Conservation (phyloP, 2,797 vertebrate genomes). For the Ctenopoma multispine region DNA sequence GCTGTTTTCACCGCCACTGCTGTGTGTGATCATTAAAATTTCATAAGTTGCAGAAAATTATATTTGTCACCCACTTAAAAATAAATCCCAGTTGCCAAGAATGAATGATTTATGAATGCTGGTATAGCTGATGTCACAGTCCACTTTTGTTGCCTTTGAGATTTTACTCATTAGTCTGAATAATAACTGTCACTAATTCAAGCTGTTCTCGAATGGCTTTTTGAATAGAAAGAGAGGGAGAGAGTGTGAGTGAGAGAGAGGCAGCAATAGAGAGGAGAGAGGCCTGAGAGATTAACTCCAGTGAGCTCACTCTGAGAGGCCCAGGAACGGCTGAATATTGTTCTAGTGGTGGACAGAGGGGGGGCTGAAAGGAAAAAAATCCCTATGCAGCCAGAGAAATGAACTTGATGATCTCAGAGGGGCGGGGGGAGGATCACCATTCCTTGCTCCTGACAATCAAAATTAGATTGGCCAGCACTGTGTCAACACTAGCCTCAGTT, state of each 20-base stretch:
- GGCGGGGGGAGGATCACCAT: constrained; percentile 78
- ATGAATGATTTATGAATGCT: constrained; percentile 79
- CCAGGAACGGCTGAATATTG: constrained; percentile 87
- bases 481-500: constrained; percentile 85
- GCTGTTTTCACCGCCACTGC: constrained; percentile 8
- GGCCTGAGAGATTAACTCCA: constrained; percentile 86
- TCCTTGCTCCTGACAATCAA: constrained; percentile 85
- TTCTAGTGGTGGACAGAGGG: constrained; percentile 83
- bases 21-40: constrained; percentile 30
- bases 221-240: constrained; percentile 83
- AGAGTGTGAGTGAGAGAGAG: constrained; percentile 75
- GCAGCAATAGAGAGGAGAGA: constrained; percentile 79
- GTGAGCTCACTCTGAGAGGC: constrained; percentile 86
- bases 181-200: constrained; percentile 88
- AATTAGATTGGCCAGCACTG: constrained; percentile 87
- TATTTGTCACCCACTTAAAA: constrained; percentile 58
- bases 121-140: constrained; percentile 75
- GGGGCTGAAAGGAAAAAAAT: constrained; percentile 61
- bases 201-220: constrained; percentile 84
- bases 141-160: constrained; percentile 82
- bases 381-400: constrained; percentile 85
- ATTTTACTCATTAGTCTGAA: constrained; percentile 87
- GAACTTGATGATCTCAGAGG: constrained; percentile 88
- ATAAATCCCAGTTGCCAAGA: constrained; percentile 54
- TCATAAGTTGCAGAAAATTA: constrained; percentile 45